phyloP scores from a whole-genome alignment of 2,797 vertebrate genomes.

The Atherinosoma microstoma region DNA sequence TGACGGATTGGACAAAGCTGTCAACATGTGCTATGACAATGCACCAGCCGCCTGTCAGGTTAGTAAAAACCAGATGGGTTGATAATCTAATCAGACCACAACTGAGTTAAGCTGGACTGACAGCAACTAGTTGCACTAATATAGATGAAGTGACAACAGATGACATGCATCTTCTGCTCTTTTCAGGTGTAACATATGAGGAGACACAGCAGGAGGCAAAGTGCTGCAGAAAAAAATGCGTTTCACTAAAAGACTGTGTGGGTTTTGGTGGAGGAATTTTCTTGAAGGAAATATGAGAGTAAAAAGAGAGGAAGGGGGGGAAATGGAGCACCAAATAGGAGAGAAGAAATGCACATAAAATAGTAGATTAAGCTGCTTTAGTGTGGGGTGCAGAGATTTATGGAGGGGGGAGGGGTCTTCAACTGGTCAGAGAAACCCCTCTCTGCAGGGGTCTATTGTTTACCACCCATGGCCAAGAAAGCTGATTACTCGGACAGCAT shows the following conservation, averaged over 20 bases:
- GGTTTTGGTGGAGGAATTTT: constrained; percentile 5
- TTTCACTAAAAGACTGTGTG: background rate
- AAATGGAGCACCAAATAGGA: constrained; percentile 10
- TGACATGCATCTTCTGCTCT: background rate
- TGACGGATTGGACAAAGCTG: constrained; percentile 56
- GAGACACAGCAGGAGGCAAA: constrained; percentile 11
- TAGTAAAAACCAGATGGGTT: constrained; percentile 67
- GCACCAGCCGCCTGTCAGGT: constrained; percentile 46
- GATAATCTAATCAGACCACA: constrained; percentile 56
- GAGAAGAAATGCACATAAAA: constrained; percentile 28
- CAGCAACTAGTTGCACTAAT: constrained; percentile 52
- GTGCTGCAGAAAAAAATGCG: background rate
- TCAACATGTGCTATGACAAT: constrained; percentile 44
- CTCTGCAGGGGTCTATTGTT: constrained; percentile 60
- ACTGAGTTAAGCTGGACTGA: constrained; percentile 55
- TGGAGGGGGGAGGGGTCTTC: constrained; percentile 49
- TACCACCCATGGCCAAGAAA: constrained; percentile 38
- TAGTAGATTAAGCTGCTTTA: constrained; percentile 37
- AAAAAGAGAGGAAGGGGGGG: constrained; percentile 4
- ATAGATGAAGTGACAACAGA: constrained; percentile 46
- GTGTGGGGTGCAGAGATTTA: constrained; percentile 15
- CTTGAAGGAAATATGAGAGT: background rate
- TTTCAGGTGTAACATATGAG: constrained; percentile 12
- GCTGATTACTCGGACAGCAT: constrained; percentile 56
- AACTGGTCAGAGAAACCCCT: constrained; percentile 50